phyloP scores from a whole-genome alignment of 1,140 invertebrate species.

The Aporrectodea caliginosa region DNA sequence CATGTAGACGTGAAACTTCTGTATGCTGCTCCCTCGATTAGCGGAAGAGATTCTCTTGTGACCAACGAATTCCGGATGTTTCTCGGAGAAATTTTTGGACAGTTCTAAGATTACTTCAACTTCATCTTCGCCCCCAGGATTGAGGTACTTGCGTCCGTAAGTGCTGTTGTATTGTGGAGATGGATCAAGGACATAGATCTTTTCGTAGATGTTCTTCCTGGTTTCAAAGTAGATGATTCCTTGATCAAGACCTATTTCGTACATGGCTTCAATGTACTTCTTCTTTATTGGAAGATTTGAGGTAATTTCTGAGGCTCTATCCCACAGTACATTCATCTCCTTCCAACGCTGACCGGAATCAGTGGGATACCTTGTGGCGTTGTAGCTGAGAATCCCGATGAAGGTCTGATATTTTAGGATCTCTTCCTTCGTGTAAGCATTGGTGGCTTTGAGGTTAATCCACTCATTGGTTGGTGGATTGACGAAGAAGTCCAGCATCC shows the following conservation, averaged over 20 bases:
- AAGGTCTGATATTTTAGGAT: slow-evolving; percentile 13
- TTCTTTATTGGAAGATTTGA: slow-evolving; percentile 26
- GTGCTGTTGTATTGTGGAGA: slow-evolving; percentile 2
- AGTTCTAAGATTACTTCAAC: slow-evolving; percentile 19
- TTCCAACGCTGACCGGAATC: slow-evolving; percentile 18
- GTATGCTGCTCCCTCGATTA: background rate
- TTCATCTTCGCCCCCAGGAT: slow-evolving; percentile 34
- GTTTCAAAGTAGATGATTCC: slow-evolving; percentile 40
- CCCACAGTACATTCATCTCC: slow-evolving; percentile 12
- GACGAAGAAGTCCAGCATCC: slow-evolving; percentile 27
- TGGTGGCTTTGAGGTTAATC: slow-evolving; percentile 14
- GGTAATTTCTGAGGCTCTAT: background rate
- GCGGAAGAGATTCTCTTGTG: slow-evolving; percentile 33
- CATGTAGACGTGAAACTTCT: background rate
- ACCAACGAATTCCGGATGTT: slow-evolving; percentile 37
- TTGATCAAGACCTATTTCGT: slow-evolving; percentile 35
- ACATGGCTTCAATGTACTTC: slow-evolving; percentile 35
- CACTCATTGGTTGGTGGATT: slow-evolving; percentile 15
- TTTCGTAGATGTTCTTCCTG: slow-evolving; percentile 19
- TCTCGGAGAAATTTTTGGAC: background rate
- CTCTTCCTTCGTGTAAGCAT: slow-evolving; percentile 21
- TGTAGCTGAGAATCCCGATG: background rate
- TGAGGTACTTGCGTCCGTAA: slow-evolving; percentile 34
- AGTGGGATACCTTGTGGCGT: slow-evolving; percentile 5
- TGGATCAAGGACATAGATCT: slow-evolving; percentile 34